Base-by-base conservation (phyloP, 2,113 vertebrate species). In the Urocynchramus pylzowi region DNA sequence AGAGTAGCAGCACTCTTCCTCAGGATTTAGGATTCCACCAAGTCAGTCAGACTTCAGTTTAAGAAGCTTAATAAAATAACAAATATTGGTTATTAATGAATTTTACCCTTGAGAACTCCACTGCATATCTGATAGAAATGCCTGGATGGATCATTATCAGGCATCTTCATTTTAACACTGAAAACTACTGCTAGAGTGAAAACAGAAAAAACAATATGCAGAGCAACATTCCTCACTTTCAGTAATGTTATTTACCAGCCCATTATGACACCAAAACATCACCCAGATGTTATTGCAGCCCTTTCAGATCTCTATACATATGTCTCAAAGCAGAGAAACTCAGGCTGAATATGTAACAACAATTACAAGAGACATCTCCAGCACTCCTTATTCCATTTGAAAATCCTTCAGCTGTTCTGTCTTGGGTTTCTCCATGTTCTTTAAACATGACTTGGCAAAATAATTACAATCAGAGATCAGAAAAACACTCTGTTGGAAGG, bases 311-410 rank as follows among this genome's bases (percentile, higher is more conserved):
- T 90, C 56, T 50, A 15, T 84, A 73, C 63, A 70, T 93, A 65
- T 16, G 27, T 63, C 78, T 95, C 74, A 69, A 50, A 87, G 73
- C 39, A 44, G 61, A 69, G 75, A 80, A 89, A 77, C 85, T 28
- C 44, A 11, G 59, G 65, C 74, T 89, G 90, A 94, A 95, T 93
- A 88, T 19, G 5, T 45, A 87, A 57, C 33, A 85, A 68, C 60
- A 90, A 90, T 96, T 85, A 92, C 39, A 68, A 89, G 65, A 87
- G 84, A 77, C n/a, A 56, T 73, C 75, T 95, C 87, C 89, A 89
- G 63, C 26, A 41, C 28, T 56, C 63, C 73, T 96, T 35, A 67
- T 64, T 85, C 30, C 31, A 74, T 56, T 53, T 73, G 73, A 90
- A 94, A 89, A 70, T 75, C 17, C 69, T 84, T 95, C 73, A 91